Percentiles rank a stretch among this genome's conserved stretches.
Evolutionary conservation across 92 coral and sea anemone species (phyloP).

Genomic region (Blastomussa wellsi): DNA sequence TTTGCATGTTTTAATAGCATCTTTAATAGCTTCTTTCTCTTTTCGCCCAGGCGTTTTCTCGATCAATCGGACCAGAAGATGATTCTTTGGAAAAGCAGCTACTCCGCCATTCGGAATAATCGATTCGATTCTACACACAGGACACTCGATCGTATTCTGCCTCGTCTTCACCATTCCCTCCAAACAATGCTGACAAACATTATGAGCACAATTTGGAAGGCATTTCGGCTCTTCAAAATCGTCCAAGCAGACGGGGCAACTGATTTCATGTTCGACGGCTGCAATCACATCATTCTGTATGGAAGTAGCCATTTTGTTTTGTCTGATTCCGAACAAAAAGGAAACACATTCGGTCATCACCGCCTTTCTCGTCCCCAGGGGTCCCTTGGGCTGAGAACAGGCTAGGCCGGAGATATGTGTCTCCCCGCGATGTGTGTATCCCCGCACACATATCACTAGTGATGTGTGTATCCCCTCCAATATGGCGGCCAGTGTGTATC

Average conservation of each 20-base stretch:
- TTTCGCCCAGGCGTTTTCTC: conserved; percentile 59
- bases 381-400: too few relatives aligned
- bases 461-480: too few relatives aligned
- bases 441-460: too few relatives aligned
- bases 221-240: conserved; percentile 65
- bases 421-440: too few relatives aligned
- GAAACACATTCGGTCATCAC: too few relatives aligned
- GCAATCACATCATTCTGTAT: neutral
- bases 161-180: conserved; percentile 32
- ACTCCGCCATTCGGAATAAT: conserved; percentile 41
- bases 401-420: too few relatives aligned
- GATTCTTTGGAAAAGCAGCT: conserved; percentile 56
- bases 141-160: conserved; percentile 31
- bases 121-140: conserved; percentile 50
- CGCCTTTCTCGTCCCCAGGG: too few relatives aligned
- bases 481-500: too few relatives aligned
- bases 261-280: conserved; percentile 50
- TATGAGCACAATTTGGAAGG: conserved; percentile 69
- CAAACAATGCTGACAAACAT: conserved; percentile 52
- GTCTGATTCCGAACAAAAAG: neutral
- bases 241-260: conserved; percentile 66
- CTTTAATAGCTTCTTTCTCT: conserved; percentile 39
- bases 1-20: conserved; percentile 37
- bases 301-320: conserved; percentile 20
- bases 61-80: conserved; percentile 49